A percentile compares a stretch with the other conserved stretches of the same genome.
Conservation (phyloP, 2,888 invertebrate genomes). For the Horisme vitalbata region DNA sequence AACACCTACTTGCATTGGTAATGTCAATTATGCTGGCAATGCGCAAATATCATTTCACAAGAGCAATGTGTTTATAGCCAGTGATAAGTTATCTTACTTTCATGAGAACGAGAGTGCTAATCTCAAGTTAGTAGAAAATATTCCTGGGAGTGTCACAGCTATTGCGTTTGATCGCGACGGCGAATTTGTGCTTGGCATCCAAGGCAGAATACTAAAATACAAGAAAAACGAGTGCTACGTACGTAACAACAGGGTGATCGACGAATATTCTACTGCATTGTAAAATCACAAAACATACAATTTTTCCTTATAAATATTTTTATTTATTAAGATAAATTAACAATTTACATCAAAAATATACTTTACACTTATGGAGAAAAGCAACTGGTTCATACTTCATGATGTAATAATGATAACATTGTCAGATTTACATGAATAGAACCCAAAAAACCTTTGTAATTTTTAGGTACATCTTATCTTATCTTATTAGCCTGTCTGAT, state of each 20-base stretch:
- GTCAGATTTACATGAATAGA: too few relatives aligned
- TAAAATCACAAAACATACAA: background rate
- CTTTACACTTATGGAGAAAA: too few relatives aligned
- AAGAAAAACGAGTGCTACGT: constrained; percentile 53
- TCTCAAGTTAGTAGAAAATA: constrained; percentile 52
- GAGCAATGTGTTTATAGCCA: constrained; percentile 59
- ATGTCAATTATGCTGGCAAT: constrained; percentile 56
- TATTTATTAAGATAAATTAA: too few relatives aligned
- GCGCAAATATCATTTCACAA: constrained; percentile 65
- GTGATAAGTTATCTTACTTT: constrained; percentile 57
- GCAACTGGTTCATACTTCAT: too few relatives aligned
- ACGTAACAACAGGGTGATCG: constrained; percentile 33
- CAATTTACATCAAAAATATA: too few relatives aligned
- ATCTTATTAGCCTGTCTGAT: too few relatives aligned
- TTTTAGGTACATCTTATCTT: too few relatives aligned
- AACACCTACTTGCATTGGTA: constrained; percentile 50
- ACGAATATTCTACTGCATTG: constrained; percentile 17
- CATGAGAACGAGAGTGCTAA: constrained; percentile 58
- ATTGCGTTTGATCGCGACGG: constrained; percentile 63
- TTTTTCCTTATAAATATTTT: too few relatives aligned
- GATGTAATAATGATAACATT: too few relatives aligned
- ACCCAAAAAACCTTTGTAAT: too few relatives aligned
- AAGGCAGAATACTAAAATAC: constrained; percentile 60
- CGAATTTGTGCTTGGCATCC: constrained; percentile 57
- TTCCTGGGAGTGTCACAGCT: constrained; percentile 58